Evolutionary conservation across 2,113 vertebrate species (phyloP), one percentile per base, ranked within the genome.

Genomic region (Microtus pennsylvanicus): DNA sequence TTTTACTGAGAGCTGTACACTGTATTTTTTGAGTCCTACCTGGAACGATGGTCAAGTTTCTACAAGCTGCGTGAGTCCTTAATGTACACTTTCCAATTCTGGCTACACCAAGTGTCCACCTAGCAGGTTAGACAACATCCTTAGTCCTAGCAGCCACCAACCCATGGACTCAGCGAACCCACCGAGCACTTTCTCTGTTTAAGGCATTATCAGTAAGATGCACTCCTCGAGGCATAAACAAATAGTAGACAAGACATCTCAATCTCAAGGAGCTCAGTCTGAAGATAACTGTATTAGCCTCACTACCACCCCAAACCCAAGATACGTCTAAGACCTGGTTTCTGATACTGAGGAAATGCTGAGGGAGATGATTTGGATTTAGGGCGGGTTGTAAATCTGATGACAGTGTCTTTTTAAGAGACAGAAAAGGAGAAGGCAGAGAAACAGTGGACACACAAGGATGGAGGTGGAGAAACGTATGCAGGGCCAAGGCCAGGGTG

Each of bases 41-140:
- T 94, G 78, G 74, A 91, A 86, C 83, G 30, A 93, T 74, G 19
- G 42, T 77, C 63, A 65, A 82, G 30, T 82, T 81, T 86, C 91
- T 87, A 7, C 45, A 75, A 45, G 72, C 6, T 52, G n/a, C 4
- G 3, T 33, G 69, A 80, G 7, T 91, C 87, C 13, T 35, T 19
- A 86, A 38, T 45, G 69, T 10, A 74, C 1, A 14, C 9, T 90
- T 92, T 28, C 70, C 58, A 72, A 77, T 90, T 90, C 42, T 74
- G 88, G 90, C 33, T 52, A 30, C 38, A 52, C 74, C 42, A 45
- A 45, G 61, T 26, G 10, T 42, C 55, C 35, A 6, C 74, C 47
- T 55, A 74, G 55, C 11, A 85, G 74, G 22, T 88, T 81, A 94
- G 65, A 87, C 24, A 30, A 52, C 38, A 52, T 38, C 61, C 26